phyloP scores from a whole-genome alignment of 2,888 invertebrate genomes.

The Hedya salicella region DNA sequence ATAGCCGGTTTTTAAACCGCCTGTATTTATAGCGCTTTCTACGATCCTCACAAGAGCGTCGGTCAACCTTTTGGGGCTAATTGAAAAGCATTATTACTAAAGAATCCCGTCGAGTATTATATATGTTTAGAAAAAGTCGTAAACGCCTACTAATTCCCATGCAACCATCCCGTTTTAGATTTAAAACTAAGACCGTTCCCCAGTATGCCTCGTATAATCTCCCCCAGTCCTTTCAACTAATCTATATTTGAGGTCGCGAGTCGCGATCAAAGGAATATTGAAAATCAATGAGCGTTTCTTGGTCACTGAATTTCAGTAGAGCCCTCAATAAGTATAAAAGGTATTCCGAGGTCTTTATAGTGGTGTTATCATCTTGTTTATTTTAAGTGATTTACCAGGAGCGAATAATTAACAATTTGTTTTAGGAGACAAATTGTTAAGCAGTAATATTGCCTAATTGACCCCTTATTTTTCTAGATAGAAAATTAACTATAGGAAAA shows the following conservation, averaged over 20 bases:
- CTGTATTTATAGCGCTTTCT: too few relatives aligned
- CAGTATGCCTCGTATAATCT: background rate
- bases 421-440: too few relatives aligned
- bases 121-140: background rate
- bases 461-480: too few relatives aligned
- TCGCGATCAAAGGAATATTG: conserved; percentile 49
- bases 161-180: background rate
- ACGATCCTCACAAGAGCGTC: too few relatives aligned
- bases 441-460: too few relatives aligned
- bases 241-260: conserved; percentile 25
- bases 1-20: too few relatives aligned
- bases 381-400: too few relatives aligned
- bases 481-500: too few relatives aligned
- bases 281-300: conserved; percentile 49
- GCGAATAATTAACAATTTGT: too few relatives aligned
- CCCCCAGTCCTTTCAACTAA: conserved; percentile 31
- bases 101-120: too few relatives aligned
- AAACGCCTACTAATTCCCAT: background rate
- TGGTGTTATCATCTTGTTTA: background rate
- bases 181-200: background rate
- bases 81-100: too few relatives aligned
- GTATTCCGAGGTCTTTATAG: background rate
- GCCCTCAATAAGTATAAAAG: conserved; percentile 8
- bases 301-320: conserved; percentile 47
- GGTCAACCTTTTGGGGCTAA: too few relatives aligned